Evolutionary conservation across 2,113 vertebrate species (phyloP).

Genomic region (Bothrops jararaca): DNA sequence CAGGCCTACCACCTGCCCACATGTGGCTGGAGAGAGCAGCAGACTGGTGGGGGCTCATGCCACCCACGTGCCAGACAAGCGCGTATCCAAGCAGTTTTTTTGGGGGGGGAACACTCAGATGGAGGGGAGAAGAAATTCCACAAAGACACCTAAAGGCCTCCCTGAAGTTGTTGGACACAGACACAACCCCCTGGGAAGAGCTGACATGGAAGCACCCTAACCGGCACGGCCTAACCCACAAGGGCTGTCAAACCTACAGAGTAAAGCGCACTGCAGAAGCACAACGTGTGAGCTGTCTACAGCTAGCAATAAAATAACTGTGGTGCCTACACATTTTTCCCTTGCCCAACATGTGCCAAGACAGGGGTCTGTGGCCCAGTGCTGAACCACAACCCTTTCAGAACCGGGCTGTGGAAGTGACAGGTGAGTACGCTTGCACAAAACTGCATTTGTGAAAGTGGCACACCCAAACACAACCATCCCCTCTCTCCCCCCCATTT

Average conservation of each 20-base stretch:
- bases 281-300: no score
- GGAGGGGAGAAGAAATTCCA: neutral
- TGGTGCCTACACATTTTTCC: neutral
- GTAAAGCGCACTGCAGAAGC: neutral
- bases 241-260: neutral
- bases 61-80: neutral
- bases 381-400: neutral
- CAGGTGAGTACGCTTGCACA: neutral
- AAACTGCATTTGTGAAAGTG: neutral
- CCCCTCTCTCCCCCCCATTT: neutral
- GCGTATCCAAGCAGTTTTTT: neutral
- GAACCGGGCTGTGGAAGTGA: neutral
- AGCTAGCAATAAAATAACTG: no score
- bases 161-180: neutral
- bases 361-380: neutral
- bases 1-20: neutral
- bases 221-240: neutral
- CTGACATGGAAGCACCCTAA: neutral
- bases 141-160: neutral
- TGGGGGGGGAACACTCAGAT: neutral
- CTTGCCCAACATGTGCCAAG: neutral
- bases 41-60: neutral
- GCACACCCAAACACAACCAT: neutral
- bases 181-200: neutral
- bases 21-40: neutral